A percentile compares a stretch with the other conserved stretches of the same genome.
phyloP scores from a whole-genome alignment of 2,888 invertebrate species.

The Bombylius discolor region DNA sequence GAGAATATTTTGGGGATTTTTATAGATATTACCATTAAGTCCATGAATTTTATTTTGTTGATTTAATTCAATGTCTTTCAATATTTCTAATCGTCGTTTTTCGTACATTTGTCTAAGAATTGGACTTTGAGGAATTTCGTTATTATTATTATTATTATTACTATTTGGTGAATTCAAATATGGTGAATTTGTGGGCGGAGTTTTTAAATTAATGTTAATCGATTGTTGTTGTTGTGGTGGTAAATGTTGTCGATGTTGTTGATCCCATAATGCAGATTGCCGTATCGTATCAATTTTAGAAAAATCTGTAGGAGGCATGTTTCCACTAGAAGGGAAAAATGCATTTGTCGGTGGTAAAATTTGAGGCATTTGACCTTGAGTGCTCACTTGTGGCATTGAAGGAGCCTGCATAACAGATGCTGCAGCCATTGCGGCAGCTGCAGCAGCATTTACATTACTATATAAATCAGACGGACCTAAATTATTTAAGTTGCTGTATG shows the following conservation, averaged over 20 bases:
- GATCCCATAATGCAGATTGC: slow-evolving; percentile 14
- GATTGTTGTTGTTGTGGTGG: slow-evolving; percentile 5
- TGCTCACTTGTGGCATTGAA: slow-evolving; percentile 1
- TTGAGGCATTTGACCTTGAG: slow-evolving; percentile 8
- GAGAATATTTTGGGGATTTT: slow-evolving; percentile 6
- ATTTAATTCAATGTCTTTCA: slow-evolving; percentile 14
- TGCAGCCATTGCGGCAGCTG: neutral
- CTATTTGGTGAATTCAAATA: slow-evolving; percentile 12
- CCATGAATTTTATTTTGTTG: slow-evolving; percentile 8
- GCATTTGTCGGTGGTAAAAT: slow-evolving; percentile 10
- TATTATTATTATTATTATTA: slow-evolving; percentile 2
- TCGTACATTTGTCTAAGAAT: slow-evolving; percentile 11
- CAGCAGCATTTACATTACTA: neutral
- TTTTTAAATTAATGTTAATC: slow-evolving; percentile 12
- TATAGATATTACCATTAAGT: slow-evolving; percentile 11
- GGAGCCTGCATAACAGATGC: slow-evolving; percentile 2
- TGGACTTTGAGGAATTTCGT: slow-evolving; percentile 9
- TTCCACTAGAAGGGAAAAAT: slow-evolving; percentile 5
- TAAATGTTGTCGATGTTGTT: slow-evolving; percentile 9
- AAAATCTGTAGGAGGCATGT: slow-evolving; percentile 10
- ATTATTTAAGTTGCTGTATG: slow-evolving; percentile 10
- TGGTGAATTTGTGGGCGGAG: slow-evolving; percentile 13
- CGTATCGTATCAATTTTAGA: slow-evolving; percentile 12
- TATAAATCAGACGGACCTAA: slow-evolving; percentile 16
- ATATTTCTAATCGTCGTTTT: slow-evolving; percentile 8